These are phyloP conservation scores for Oxygymnocypris stewartii DNA, from an alignment of 2,113 vertebrate species.

Conservation along the genomic window DNA sequence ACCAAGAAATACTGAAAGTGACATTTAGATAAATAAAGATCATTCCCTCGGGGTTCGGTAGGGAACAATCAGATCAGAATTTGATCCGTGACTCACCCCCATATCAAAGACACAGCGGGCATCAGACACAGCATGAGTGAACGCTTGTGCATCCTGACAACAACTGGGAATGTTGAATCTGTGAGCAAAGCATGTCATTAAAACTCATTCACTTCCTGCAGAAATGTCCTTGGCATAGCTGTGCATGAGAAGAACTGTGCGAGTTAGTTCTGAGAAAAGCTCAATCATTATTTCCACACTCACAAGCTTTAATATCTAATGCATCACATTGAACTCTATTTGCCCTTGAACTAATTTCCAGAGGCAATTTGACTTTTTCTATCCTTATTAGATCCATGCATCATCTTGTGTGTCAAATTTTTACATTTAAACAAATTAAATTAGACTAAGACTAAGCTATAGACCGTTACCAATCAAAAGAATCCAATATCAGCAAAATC, in stretches of 20 bases:
- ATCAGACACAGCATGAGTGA: constrained; percentile 88
- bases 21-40: too few relatives aligned
- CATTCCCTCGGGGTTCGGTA: neutral
- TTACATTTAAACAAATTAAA: neutral
- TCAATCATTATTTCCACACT: too few relatives aligned
- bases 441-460: neutral
- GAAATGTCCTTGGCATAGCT: neutral
- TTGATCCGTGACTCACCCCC: constrained; percentile 83
- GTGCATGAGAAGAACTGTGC: neutral
- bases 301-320: neutral
- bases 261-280: neutral
- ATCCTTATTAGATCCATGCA: neutral
- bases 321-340: neutral
- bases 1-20: too few relatives aligned
- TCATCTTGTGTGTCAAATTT: neutral
- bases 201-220: neutral
- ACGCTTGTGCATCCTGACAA: constrained; percentile 84
- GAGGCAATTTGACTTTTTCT: neutral
- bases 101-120: constrained; percentile 98
- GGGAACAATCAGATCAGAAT: neutral
- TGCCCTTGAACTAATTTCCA: neutral
- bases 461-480: neutral
- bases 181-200: constrained; percentile 34
- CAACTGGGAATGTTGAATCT: constrained; percentile 89
- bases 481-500: neutral